These are phyloP conservation scores for Cebus imitator DNA, from an alignment of 2,113 vertebrate genomes.

Conservation along the genomic window DNA sequence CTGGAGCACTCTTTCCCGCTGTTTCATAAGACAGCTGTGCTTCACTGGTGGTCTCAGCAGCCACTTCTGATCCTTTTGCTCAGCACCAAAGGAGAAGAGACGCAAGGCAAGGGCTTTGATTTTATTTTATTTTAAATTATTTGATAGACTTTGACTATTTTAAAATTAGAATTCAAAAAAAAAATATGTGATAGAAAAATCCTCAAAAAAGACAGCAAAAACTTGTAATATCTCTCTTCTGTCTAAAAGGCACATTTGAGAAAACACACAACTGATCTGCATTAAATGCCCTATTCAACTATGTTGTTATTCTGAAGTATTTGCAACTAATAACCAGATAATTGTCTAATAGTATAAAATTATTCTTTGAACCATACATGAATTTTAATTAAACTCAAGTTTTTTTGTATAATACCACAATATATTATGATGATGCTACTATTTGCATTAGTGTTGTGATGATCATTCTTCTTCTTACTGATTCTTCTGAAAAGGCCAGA, in stretches of 20 bases:
- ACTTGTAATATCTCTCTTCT: not conserved
- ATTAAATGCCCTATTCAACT: slow-evolving; percentile 23
- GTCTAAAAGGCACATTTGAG: not conserved
- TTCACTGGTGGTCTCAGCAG: slow-evolving; percentile 72
- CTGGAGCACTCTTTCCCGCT: slow-evolving; percentile 60
- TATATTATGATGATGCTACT: not conserved
- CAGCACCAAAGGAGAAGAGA: slow-evolving; percentile 40
- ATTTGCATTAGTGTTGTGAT: not conserved
- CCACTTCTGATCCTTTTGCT: not conserved
- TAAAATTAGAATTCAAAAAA: not conserved
- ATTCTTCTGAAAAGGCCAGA: not conserved
- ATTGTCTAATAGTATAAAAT: not conserved
- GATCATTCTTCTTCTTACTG: not conserved
- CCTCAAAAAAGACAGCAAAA: not conserved
- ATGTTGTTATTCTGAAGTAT: not conserved
- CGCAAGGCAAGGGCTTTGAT: not conserved
- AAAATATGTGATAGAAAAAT: not conserved
- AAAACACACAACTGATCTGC: not conserved
- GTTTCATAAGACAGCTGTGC: slow-evolving; percentile 70
- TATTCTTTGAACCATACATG: not conserved
- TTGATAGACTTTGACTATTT: not conserved
- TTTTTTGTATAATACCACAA: not conserved
- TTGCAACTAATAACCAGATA: not conserved
- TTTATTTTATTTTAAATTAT: not conserved
- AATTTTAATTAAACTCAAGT: not conserved